phyloP scores from a whole-genome alignment of 2,113 vertebrate genomes.

The Mellivora capensis region DNA sequence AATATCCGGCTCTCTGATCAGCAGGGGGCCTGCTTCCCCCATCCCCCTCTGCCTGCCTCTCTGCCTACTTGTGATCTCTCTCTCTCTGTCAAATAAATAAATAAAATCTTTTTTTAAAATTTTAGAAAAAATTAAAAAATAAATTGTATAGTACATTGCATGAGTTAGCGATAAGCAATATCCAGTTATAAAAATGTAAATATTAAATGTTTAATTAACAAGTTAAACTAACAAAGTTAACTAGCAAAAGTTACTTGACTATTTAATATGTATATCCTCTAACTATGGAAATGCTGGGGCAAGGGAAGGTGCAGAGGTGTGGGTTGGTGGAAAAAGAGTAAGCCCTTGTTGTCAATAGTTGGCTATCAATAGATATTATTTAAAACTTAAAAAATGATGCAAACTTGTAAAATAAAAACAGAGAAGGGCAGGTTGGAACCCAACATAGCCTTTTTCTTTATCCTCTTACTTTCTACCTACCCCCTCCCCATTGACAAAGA shows the following conservation, averaged over 20 bases:
- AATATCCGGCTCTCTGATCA: too few relatives aligned
- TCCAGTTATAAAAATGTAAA: not conserved
- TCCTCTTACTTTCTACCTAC: not conserved
- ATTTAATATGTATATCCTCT: not conserved
- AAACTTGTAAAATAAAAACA: not conserved
- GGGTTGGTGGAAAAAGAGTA: not conserved
- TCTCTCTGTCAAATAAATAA: too few relatives aligned
- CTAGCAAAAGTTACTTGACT: not conserved
- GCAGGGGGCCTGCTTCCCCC: too few relatives aligned
- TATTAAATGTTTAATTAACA: not conserved
- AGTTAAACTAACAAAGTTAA: not conserved
- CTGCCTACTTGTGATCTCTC: too few relatives aligned
- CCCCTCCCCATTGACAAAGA: not conserved
- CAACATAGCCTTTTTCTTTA: not conserved
- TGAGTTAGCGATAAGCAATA: not conserved
- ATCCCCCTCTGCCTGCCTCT: too few relatives aligned
- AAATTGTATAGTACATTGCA: not conserved
- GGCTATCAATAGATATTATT: not conserved
- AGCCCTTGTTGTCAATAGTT: not conserved
- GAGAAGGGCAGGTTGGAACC: not conserved
- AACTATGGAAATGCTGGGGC: not conserved
- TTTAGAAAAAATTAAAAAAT: too few relatives aligned
- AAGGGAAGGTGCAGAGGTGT: not conserved
- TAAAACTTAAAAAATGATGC: not conserved
- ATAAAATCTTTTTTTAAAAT: too few relatives aligned